Evolutionary conservation across 2,113 vertebrate genomes (phyloP).

Genomic region (Cyprinodon variegatus): DNA sequence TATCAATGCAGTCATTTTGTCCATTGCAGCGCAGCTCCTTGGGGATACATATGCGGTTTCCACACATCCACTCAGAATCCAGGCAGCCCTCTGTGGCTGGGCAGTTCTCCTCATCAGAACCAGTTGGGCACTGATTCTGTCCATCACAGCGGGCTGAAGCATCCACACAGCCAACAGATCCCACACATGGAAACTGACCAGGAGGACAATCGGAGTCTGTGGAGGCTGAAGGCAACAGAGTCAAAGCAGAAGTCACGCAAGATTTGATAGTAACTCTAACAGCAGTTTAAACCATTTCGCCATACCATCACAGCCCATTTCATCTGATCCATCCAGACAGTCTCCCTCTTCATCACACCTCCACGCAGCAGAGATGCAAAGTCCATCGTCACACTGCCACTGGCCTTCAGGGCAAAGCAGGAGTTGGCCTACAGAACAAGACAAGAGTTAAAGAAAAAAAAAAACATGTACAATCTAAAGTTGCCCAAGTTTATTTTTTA

Average conservation of each 20-base stretch:
- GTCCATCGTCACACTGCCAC: constrained; percentile 90
- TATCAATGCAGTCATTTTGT: constrained; percentile 75
- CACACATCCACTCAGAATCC: constrained; percentile 86
- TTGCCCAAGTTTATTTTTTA: no score
- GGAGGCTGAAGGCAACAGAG: background rate
- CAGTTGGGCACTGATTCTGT: constrained; percentile 79
- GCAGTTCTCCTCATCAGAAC: constrained; percentile 83
- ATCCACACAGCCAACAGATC: constrained; percentile 77
- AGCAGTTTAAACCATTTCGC: no score
- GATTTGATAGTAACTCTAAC: background rate
- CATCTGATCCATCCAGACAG: constrained; percentile 91
- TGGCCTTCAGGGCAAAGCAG: constrained; percentile 53
- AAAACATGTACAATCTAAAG: background rate
- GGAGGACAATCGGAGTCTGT: constrained; percentile 68
- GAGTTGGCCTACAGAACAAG: constrained; percentile 41
- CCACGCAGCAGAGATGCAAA: constrained; percentile 82
- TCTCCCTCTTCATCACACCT: constrained; percentile 85
- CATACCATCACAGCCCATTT: constrained; percentile 83
- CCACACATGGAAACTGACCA: constrained; percentile 80
- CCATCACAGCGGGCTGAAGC: constrained; percentile 81
- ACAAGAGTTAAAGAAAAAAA: background rate
- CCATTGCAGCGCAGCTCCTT: constrained; percentile 67
- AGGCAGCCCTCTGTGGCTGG: constrained; percentile 70
- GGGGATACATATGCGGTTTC: constrained; percentile 78
- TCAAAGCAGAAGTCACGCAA: background rate